Conservation (phyloP, 1,140 invertebrate species). For the Camponotus floridanus region DNA sequence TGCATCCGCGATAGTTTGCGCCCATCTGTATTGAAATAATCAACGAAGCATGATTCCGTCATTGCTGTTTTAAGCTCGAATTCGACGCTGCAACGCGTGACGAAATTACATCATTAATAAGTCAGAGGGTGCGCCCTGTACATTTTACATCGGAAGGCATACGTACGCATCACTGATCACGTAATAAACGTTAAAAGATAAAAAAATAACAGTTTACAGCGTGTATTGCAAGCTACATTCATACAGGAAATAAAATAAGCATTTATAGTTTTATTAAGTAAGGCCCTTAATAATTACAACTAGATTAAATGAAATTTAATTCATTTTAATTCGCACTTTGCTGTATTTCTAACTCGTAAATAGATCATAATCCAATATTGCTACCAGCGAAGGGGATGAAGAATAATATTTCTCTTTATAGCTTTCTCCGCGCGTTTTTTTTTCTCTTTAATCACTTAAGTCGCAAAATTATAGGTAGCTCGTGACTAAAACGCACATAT, state of each 20-base stretch:
- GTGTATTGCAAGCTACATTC: no score
- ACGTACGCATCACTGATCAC: background rate
- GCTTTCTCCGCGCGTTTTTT: background rate
- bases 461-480: background rate
- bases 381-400: background rate
- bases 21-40: background rate
- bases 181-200: no score
- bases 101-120: slow-evolving; percentile 66
- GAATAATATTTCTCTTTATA: background rate
- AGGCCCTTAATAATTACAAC: no score
- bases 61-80: slow-evolving; percentile 63
- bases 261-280: no score
- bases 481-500: background rate
- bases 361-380: background rate
- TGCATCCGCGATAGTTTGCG: slow-evolving; percentile 3
- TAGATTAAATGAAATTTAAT: background rate
- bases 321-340: background rate
- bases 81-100: slow-evolving; percentile 66
- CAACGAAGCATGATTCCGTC: slow-evolving; percentile 45
- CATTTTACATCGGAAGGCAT: slow-evolving; percentile 55
- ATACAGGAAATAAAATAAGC: no score
- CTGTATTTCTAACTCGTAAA: background rate
- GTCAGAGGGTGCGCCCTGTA: slow-evolving; percentile 58
- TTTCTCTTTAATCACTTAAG: background rate
- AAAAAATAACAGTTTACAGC: no score